These are phyloP conservation scores for Leptocoma aspasia DNA, from an alignment of 2,113 vertebrate genomes.

Conservation along the genomic window DNA sequence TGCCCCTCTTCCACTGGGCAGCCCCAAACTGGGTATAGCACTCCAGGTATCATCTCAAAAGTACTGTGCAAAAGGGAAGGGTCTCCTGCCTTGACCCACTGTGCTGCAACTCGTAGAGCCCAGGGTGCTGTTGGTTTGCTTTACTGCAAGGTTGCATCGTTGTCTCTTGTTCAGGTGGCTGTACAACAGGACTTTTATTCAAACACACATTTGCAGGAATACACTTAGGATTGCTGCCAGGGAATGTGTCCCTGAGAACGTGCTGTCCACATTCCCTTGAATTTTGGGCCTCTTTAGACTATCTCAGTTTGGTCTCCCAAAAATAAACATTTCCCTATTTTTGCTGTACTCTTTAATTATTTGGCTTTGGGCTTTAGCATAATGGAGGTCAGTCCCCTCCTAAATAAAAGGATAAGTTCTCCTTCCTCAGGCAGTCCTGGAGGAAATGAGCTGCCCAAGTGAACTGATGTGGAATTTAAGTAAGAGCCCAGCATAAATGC, in stretches of 20 bases:
- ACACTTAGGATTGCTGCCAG: neutral
- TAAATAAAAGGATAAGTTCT: neutral
- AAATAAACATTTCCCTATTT: neutral
- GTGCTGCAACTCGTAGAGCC: neutral
- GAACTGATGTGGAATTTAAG: neutral
- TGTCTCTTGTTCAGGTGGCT: neutral
- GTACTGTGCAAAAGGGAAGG: neutral
- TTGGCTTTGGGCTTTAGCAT: neutral
- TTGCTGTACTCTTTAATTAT: neutral
- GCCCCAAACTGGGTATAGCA: neutral
- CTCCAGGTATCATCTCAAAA: neutral
- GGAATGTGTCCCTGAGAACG: neutral
- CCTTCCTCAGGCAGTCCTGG: neutral
- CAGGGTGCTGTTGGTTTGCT: neutral
- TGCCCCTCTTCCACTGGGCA: neutral
- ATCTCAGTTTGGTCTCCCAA: neutral
- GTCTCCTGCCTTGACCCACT: neutral
- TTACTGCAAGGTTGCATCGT: fast-evolving
- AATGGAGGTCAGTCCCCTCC: neutral
- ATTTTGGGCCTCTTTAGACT: neutral
- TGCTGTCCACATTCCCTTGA: neutral
- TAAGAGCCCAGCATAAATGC: neutral
- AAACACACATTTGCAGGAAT: neutral
- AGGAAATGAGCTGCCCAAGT: neutral
- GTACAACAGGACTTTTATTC: neutral